Evolutionary conservation across 2,797 vertebrate species (phyloP).

Genomic region (Cyclopterus lumpus): DNA sequence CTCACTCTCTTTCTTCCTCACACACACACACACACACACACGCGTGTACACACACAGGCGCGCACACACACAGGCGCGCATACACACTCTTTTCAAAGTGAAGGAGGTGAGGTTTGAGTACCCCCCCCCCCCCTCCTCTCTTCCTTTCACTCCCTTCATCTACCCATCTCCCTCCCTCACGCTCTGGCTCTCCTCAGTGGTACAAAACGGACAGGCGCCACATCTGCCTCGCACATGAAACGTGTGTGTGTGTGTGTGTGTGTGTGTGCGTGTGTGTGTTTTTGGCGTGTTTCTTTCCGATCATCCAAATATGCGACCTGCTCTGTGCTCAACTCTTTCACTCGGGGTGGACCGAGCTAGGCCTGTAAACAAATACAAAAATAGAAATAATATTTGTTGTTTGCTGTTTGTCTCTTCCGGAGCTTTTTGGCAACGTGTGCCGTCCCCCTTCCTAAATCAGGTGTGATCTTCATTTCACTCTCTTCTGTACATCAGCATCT

Average conservation of each 20-base stretch:
- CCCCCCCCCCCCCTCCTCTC: conserved; percentile 10
- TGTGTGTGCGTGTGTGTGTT: neutral
- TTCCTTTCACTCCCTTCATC: conserved; percentile 15
- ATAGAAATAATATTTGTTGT: too few relatives aligned
- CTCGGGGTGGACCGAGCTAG: conserved; percentile 19
- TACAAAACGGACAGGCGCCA: conserved; percentile 58
- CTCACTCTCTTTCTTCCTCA: neutral
- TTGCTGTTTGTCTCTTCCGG: neutral
- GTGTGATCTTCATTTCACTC: too few relatives aligned
- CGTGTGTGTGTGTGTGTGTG: conserved; percentile 29
- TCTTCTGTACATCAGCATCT: conserved; percentile 51
- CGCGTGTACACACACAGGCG: neutral
- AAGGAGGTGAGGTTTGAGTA: conserved; percentile 42
- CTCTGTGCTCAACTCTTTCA: conserved; percentile 19
- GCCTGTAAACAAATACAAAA: neutral
- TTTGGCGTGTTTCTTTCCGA: neutral
- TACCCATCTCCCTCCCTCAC: conserved; percentile 47
- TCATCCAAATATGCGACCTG: conserved; percentile 71
- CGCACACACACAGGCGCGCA: conserved; percentile 3
- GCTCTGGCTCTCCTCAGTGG: conserved; percentile 48
- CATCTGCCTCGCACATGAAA: conserved; percentile 82
- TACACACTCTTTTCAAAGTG: conserved; percentile 5
- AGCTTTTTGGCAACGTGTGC: conserved; percentile 20
- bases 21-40: neutral
- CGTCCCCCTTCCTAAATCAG: conserved; percentile 32